phyloP scores from a whole-genome alignment of 2,797 vertebrate genomes.

The Macropus fuliginosus region DNA sequence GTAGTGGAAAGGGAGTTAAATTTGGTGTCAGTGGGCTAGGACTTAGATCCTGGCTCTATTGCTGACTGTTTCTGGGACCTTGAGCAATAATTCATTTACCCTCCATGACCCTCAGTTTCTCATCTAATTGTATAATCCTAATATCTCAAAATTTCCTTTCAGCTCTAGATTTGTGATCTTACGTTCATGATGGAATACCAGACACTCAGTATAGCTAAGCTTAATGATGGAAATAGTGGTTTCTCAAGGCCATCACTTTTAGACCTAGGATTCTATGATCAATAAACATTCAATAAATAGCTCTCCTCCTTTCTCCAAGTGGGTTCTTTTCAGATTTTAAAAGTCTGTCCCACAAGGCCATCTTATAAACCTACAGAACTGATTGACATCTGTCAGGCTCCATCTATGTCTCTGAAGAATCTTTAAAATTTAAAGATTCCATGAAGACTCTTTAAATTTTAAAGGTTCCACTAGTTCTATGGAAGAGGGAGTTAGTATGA shows the following conservation, averaged over 20 bases:
- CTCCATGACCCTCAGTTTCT: background rate
- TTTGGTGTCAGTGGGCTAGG: background rate
- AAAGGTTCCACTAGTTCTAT: background rate
- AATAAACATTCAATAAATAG: background rate
- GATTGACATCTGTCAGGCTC: background rate
- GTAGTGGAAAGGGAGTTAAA: background rate
- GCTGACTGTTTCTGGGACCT: background rate
- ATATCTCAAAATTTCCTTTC: background rate
- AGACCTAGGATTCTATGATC: background rate
- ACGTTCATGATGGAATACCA: background rate
- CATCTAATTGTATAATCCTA: background rate
- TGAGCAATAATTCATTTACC: background rate
- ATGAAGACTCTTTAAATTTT: slow-evolving; percentile 5
- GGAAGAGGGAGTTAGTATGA: background rate
- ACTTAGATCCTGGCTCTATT: background rate
- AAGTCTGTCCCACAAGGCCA: background rate
- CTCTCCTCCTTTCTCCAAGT: background rate
- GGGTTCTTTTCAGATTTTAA: background rate
- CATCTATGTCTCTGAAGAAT: background rate
- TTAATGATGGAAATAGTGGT: background rate
- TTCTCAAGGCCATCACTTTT: background rate
- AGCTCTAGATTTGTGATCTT: background rate
- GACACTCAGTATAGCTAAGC: background rate
- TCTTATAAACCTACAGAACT: background rate
- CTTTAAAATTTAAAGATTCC: slow-evolving; percentile 17